Percentiles rank a stretch among this genome's conserved stretches.
Conservation (phyloP, 2,888 invertebrate genomes). For the Dastarcus helophoroides region DNA sequence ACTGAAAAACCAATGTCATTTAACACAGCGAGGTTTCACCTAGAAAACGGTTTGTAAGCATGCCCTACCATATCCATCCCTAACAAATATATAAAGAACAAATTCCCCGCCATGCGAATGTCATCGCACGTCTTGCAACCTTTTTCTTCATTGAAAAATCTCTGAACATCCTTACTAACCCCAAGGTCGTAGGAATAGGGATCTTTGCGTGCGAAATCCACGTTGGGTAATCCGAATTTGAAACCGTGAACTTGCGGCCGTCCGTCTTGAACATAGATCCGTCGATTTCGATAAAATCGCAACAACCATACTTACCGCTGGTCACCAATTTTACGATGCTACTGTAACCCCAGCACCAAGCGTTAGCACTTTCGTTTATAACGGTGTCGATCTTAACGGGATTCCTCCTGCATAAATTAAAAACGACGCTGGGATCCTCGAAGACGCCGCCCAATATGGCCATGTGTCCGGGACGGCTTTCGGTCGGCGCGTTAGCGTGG, state of each 20-base stretch:
- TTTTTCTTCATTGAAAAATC: conserved; percentile 43
- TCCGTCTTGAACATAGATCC: conserved; percentile 59
- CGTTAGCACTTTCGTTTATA: conserved; percentile 73
- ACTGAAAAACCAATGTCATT: too few relatives aligned
- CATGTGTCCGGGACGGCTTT: conserved; percentile 96
- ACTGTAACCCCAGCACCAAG: conserved; percentile 93
- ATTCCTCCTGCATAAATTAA: conserved; percentile 94
- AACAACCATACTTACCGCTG: too few relatives aligned
- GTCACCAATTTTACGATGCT: conserved; percentile 92
- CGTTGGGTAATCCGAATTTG: conserved; percentile 53
- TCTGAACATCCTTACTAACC: conserved; percentile 73
- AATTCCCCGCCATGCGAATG: conserved; percentile 42
- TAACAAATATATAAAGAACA: conserved; percentile 86
- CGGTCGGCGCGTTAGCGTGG: conserved; percentile 88
- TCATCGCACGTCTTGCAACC: too few relatives aligned
- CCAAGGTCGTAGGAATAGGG: conserved; percentile 64
- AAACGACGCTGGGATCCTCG: conserved; percentile 95
- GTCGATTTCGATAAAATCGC: too few relatives aligned
- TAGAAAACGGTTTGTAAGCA: conserved; percentile 78
- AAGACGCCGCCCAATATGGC: conserved; percentile 92
- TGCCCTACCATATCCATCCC: conserved; percentile 95
- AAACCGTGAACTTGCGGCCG: conserved; percentile 35
- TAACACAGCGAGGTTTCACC: too few relatives aligned
- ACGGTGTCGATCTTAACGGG: conserved; percentile 95
- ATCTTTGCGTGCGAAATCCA: conserved; percentile 57